phyloP scores from a whole-genome alignment of 2,797 vertebrate species.

The Crocidura indochinensis region DNA sequence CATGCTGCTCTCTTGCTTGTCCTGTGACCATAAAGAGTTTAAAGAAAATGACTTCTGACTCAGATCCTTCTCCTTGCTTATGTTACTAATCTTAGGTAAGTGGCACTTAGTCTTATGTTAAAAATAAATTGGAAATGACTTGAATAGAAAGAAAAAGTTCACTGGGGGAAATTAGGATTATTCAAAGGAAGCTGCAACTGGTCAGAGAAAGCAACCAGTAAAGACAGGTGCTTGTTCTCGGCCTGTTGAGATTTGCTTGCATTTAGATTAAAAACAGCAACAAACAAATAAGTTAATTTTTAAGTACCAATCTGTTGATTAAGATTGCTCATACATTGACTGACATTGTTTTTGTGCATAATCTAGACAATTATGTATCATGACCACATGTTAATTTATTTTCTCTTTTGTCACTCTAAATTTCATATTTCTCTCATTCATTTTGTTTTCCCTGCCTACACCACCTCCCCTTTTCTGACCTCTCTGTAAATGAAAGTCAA shows the following conservation, averaged over 20 bases:
- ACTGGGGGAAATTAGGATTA: constrained; percentile 18
- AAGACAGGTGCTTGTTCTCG: constrained; percentile 47
- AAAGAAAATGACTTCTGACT: constrained; percentile 39
- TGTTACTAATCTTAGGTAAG: not conserved
- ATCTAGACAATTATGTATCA: not conserved
- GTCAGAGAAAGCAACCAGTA: constrained; percentile 52
- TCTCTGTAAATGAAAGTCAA: constrained; percentile 47
- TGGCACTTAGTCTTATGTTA: constrained; percentile 41
- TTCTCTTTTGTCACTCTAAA: not conserved
- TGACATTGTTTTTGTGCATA: constrained; percentile 53
- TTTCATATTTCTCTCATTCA: not conserved
- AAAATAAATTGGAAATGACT: constrained; percentile 63
- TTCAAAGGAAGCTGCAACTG: constrained; percentile 53
- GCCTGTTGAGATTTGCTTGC: not conserved
- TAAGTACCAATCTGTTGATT: not conserved
- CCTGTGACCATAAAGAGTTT: not conserved
- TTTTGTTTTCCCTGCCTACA: not conserved
- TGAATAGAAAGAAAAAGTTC: constrained; percentile 45
- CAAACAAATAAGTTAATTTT: not conserved
- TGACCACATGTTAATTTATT: not conserved
- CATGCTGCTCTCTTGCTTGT: not conserved
- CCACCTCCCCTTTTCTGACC: not conserved
- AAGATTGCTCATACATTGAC: not conserved
- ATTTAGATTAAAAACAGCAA: not conserved
- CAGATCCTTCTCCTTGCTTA: not conserved